A percentile compares a stretch with the other conserved stretches of the same genome.
Conservation (phyloP, 2,113 vertebrate genomes). For the Pseudolaguvia tuberculata region DNA sequence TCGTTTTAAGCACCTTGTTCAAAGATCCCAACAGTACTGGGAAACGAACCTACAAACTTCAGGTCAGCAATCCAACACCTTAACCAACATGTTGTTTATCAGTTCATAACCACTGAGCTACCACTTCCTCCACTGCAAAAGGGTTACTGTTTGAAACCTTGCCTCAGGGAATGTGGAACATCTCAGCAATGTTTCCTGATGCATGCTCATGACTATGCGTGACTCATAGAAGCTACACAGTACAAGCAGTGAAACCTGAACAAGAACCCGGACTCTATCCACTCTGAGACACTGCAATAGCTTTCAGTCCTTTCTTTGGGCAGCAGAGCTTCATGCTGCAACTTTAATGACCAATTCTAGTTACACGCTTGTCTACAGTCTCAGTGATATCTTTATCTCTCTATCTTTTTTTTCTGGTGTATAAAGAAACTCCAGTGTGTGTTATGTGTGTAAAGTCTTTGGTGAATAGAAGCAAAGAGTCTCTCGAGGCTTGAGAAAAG, state of each 20-base stretch:
- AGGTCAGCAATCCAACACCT: too few relatives aligned
- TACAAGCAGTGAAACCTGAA: not conserved
- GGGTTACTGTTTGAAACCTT: too few relatives aligned
- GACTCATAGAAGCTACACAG: not conserved
- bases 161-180: not conserved
- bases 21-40: too few relatives aligned
- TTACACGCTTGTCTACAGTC: constrained; percentile 16
- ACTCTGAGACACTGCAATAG: constrained; percentile 23
- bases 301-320: constrained; percentile 10
- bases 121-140: too few relatives aligned
- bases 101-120: too few relatives aligned
- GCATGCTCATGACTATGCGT: too few relatives aligned
- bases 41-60: too few relatives aligned
- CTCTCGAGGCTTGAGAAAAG: constrained; percentile 31
- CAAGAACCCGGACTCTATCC: not conserved
- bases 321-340: constrained; percentile 4
- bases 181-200: not conserved
- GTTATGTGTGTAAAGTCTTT: not conserved
- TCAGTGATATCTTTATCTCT: constrained; percentile 8
- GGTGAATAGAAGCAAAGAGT: not conserved
- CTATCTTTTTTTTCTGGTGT: not conserved
- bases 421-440: not conserved
- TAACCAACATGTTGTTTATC: too few relatives aligned
- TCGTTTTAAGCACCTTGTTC: too few relatives aligned
- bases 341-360: constrained; percentile 28